Conservation (phyloP, 1,140 invertebrate species). For the Drosophila kepulauana region DNA sequence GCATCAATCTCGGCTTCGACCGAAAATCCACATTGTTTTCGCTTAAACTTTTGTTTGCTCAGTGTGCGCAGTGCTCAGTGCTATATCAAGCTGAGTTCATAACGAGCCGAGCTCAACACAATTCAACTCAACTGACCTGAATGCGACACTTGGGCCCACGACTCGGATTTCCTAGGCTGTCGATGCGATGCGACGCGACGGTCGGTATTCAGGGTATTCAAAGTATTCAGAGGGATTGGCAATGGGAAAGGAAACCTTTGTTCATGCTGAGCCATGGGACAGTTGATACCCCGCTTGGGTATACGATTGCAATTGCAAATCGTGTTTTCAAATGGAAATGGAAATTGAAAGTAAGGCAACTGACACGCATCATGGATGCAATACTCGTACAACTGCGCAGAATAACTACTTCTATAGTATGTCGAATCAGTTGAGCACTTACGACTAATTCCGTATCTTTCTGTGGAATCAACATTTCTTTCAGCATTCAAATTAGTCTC, state of each 20-base stretch:
- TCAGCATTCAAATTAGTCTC: not conserved
- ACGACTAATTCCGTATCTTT: slow-evolving; percentile 1
- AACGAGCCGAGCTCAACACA: slow-evolving; percentile 14
- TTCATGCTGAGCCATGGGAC: slow-evolving; percentile 40
- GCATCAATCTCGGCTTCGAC: not conserved
- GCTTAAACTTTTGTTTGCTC: slow-evolving; percentile 7
- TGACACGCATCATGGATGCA: slow-evolving; percentile 26
- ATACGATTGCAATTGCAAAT: slow-evolving; percentile 56
- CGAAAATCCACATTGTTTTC: not conserved
- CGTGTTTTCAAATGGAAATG: slow-evolving; percentile 44
- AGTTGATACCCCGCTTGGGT: slow-evolving; percentile 55
- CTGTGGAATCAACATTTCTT: slow-evolving; percentile 1
- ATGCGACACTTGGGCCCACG: slow-evolving; percentile 18
- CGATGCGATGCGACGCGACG: not conserved
- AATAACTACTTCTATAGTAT: not conserved
- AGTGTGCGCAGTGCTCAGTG: not conserved
- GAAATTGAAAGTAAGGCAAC: slow-evolving; percentile 48
- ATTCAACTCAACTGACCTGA: slow-evolving; percentile 26
- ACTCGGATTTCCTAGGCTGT: slow-evolving; percentile 49
- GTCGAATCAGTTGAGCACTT: slow-evolving; percentile 4
- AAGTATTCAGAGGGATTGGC: slow-evolving; percentile 19
- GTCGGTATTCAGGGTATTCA: slow-evolving; percentile 22
- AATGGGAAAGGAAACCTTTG: slow-evolving; percentile 23
- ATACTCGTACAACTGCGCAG: slow-evolving; percentile 6
- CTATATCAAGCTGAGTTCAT: slow-evolving; percentile 6